Evolutionary conservation across 2,888 invertebrate genomes (phyloP).

Genomic region (Diarsia brunnea): DNA sequence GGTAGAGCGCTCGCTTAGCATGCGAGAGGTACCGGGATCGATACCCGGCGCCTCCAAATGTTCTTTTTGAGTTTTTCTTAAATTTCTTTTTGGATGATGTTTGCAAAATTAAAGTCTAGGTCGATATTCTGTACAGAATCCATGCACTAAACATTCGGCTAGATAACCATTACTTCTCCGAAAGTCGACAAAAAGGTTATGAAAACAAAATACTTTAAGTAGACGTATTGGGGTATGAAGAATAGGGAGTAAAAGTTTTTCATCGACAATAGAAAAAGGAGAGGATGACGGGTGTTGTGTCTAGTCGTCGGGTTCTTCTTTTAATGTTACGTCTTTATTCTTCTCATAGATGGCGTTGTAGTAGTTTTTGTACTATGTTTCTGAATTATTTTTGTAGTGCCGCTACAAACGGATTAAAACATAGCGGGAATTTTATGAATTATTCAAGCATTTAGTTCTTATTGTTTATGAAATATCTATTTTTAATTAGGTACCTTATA

Average conservation of each 20-base stretch:
- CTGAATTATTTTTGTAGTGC: no score
- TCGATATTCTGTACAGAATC: background rate
- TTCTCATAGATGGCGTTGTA: no score
- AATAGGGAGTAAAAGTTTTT: no score
- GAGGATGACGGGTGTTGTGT: no score
- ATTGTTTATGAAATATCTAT: background rate
- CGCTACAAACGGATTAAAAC: background rate
- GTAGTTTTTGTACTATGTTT: no score
- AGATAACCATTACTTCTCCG: background rate
- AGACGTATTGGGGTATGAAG: no score
- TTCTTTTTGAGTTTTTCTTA: slow-evolving; percentile 17
- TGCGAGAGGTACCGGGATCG: slow-evolving; percentile 91
- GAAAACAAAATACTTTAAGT: background rate
- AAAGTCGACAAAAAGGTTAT: background rate
- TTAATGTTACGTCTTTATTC: no score
- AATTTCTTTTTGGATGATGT: background rate
- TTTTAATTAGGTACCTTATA: background rate
- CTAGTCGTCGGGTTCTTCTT: no score
- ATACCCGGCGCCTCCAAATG: slow-evolving; percentile 82
- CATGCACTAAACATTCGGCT: background rate
- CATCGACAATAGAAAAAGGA: no score
- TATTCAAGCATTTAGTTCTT: background rate
- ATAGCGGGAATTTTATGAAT: background rate
- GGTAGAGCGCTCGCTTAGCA: slow-evolving; percentile 91
- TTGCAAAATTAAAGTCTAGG: background rate